These are phyloP conservation scores for Acrobasis consociella DNA, from an alignment of 2,888 invertebrate species.

Conservation along the genomic window DNA sequence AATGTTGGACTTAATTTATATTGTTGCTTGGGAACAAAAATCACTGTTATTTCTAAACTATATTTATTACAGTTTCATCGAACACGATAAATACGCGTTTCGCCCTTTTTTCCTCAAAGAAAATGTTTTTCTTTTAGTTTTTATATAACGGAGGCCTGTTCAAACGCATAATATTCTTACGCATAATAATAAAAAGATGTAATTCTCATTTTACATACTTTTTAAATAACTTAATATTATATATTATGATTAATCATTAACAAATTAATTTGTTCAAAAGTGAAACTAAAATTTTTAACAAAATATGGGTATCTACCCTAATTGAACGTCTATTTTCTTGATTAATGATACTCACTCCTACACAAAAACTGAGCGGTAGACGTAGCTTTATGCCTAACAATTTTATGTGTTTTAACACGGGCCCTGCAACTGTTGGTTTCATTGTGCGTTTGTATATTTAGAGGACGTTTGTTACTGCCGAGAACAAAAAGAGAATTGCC, in stretches of 20 bases:
- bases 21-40: not conserved
- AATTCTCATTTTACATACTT: no score
- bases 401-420: not conserved
- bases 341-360: no score
- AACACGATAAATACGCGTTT: not conserved
- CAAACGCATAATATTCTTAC: not conserved
- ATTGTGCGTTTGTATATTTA: slow-evolving; percentile 31
- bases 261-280: no score
- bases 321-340: no score
- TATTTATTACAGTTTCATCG: not conserved
- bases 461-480: slow-evolving; percentile 27
- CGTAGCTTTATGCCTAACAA: not conserved
- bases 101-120: not conserved
- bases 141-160: not conserved
- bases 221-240: no score
- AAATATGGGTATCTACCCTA: no score
- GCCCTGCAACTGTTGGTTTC: slow-evolving; percentile 27
- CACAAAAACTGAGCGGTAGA: no score
- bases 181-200: not conserved
- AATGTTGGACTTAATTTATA: not conserved
- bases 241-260: no score
- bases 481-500: slow-evolving; percentile 31
- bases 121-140: not conserved
- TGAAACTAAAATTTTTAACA: no score
- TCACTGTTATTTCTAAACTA: not conserved